These are phyloP conservation scores for Trichopoda pennipes DNA, from an alignment of 2,888 invertebrate genomes.

Conservation along the genomic window DNA sequence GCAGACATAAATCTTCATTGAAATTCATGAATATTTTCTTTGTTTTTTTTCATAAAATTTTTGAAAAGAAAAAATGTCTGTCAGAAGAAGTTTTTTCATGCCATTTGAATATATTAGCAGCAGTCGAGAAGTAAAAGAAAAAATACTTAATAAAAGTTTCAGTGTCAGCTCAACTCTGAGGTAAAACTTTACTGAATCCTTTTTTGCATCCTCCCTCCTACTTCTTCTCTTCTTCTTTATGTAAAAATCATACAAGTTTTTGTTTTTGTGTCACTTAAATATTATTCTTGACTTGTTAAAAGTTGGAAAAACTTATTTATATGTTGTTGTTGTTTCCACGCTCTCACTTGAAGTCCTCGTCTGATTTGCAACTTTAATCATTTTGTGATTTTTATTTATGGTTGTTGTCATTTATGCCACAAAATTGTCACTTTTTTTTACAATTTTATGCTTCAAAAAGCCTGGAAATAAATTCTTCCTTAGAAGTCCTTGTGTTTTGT, in stretches of 20 bases:
- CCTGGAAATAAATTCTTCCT: neutral
- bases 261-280: neutral
- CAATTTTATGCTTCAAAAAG: slow-evolving; percentile 51
- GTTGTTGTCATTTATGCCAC: slow-evolving; percentile 30
- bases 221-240: too few relatives aligned
- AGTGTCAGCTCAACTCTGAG: slow-evolving; percentile 3
- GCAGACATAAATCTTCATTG: too few relatives aligned
- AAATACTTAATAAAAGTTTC: neutral
- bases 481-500: neutral
- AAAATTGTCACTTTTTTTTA: slow-evolving; percentile 25
- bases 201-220: too few relatives aligned
- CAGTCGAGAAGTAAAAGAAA: neutral
- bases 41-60: too few relatives aligned
- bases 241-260: neutral
- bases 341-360: neutral
- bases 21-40: too few relatives aligned
- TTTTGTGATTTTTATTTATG: slow-evolving; percentile 6
- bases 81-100: too few relatives aligned
- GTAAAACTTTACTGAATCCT: neutral
- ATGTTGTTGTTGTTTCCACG: neutral
- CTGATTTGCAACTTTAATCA: slow-evolving; percentile 43
- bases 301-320: slow-evolving; percentile 27
- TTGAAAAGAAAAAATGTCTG: too few relatives aligned
- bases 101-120: too few relatives aligned
- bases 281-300: slow-evolving; percentile 26